Evolutionary conservation across 2,113 vertebrate genomes (phyloP), one percentile per base, ranked within the genome.

Genomic region (Chaetodon auriga): DNA sequence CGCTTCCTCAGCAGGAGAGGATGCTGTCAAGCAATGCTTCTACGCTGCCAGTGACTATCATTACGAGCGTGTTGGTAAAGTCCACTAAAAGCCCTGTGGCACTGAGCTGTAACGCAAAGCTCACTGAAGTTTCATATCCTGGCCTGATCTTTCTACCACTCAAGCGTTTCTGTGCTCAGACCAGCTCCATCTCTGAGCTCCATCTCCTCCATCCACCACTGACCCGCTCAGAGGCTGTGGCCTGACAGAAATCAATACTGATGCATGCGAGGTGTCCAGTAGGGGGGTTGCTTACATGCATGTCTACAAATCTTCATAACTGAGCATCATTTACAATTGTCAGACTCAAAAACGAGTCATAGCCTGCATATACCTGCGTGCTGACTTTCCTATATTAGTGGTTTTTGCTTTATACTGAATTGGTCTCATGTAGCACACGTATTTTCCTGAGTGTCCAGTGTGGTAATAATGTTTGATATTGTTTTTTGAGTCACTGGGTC

Each of bases 11-110:
- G 46, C 63, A 46, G 46, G 55, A 66, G 75, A 86, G 65, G 80
- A 64, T 25, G 63, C 68, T 82, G 68, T 78, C 66, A 60, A 63
- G 73, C 66, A 45, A 14, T 36, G 61, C 35, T 58, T 35, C 58
- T 8, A 15, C 9, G 61, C 80, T 86, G 81, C 81, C 76, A 68
- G 25, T 38, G 58, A 78, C 82, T 63, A 68, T 84, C 74, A 79
- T 77, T 45, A 81, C 51, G 7, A 80, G 68, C 13, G 61, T 80
- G 69, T 76, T 68, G 53, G 55, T 58, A 45, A 81, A 80, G 63
- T 41, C 65, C 60, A 74, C 62, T 68, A 60, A 89, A 79, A 88
- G 83, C 81, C 90, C 85, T 0, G 83, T 81, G 87, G 81, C 90
- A 55, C 61, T 87, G 77, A 78, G 57, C 81, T 76, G 63, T 64